phyloP scores from a whole-genome alignment of 2,113 vertebrate genomes.

The Shinisaurus crocodilurus region DNA sequence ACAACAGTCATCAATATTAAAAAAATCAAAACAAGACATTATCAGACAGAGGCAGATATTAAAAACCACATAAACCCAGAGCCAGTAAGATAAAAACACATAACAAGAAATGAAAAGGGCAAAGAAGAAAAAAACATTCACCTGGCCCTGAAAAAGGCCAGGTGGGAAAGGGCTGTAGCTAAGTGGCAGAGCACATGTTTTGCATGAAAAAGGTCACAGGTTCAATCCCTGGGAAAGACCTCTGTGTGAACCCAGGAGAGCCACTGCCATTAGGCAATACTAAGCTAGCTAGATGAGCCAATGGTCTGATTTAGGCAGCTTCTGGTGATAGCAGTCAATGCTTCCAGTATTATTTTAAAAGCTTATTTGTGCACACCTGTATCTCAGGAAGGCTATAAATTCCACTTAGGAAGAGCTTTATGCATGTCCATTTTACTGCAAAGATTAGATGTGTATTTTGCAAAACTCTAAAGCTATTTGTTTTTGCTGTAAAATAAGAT shows the following conservation, averaged over 20 bases:
- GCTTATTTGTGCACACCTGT: neutral
- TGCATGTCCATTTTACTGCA: neutral
- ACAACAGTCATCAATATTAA: neutral
- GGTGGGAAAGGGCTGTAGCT: neutral
- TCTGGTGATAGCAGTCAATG: neutral
- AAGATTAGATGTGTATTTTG: neutral
- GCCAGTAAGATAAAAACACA: neutral
- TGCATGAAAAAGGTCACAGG: neutral
- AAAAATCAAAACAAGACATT: neutral
- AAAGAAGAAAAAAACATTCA: neutral
- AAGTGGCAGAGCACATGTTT: neutral
- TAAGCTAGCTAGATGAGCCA: neutral
- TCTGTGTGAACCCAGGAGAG: neutral
- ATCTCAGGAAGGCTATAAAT: neutral
- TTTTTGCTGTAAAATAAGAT: neutral
- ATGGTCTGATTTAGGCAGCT: neutral
- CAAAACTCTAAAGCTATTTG: neutral
- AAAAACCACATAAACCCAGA: neutral
- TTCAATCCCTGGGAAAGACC: constrained; percentile 2
- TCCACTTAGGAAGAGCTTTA: neutral
- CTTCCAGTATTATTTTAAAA: neutral
- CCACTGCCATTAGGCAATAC: neutral
- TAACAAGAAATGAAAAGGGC: neutral
- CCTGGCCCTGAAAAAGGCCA: neutral
- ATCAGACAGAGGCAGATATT: neutral